phyloP scores from a whole-genome alignment of 2,888 invertebrate species.

The Callosobruchus maculatus region DNA sequence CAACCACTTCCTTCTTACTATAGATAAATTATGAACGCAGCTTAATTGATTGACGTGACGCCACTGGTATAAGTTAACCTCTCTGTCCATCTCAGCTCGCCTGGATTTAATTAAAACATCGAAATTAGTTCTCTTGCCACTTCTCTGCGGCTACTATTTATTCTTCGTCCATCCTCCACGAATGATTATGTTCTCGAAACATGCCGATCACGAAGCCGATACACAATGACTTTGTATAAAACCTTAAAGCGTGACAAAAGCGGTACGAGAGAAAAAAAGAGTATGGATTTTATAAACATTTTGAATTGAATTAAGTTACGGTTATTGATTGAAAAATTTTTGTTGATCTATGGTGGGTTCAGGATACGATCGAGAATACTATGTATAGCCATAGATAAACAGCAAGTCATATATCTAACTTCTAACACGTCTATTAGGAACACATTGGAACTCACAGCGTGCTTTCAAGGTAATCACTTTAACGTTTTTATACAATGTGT shows the following conservation, averaged over 20 bases:
- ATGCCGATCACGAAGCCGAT: not conserved
- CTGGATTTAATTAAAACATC: not conserved
- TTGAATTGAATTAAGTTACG: not conserved
- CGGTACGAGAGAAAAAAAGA: not conserved
- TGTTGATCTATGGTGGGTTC: not conserved
- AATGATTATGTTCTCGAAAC: not conserved
- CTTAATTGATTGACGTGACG: not conserved
- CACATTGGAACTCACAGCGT: not conserved
- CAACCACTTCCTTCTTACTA: no score
- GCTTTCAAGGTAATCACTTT: not conserved
- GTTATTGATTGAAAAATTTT: not conserved
- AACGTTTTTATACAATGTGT: not conserved
- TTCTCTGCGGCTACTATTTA: not conserved
- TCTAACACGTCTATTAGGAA: not conserved
- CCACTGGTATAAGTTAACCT: not conserved
- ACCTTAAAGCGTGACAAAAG: not conserved
- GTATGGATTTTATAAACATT: not conserved
- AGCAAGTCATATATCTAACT: no score
- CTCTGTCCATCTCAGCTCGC: not conserved
- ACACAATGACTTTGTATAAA: not conserved
- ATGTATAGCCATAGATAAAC: not conserved
- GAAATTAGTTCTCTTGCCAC: not conserved
- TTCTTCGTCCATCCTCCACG: not conserved
- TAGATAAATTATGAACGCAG: no score
- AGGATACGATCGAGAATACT: no score